These are phyloP conservation scores for Lipophrys pholis DNA, from an alignment of 2,113 vertebrate species.

Conservation along the genomic window DNA sequence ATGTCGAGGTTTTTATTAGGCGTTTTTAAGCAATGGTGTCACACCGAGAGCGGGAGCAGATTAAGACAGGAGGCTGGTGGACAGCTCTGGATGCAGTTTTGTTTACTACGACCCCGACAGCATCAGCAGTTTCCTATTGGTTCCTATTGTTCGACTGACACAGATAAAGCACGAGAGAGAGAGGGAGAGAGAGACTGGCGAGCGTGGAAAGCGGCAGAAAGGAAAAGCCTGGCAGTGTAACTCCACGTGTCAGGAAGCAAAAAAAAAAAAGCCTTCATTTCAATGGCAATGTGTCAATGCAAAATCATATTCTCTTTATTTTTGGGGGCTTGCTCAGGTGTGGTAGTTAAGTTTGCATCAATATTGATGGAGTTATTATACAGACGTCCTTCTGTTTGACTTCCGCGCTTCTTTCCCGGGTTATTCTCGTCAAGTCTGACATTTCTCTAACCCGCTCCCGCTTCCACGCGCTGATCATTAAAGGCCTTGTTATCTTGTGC, in stretches of 20 bases:
- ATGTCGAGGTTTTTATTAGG: too few species aligned
- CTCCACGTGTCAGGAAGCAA: slow-evolving; percentile 28
- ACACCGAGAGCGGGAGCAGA: too few species aligned
- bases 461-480: slow-evolving; percentile 34
- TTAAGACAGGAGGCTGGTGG: too few species aligned
- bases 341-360: too few species aligned
- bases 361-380: too few species aligned
- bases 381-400: too few species aligned
- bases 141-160: slow-evolving; percentile 40
- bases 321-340: too few species aligned
- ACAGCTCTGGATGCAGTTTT: slow-evolving; percentile 11
- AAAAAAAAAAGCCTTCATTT: neutral
- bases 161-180: slow-evolving; percentile 31
- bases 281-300: neutral
- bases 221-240: slow-evolving; percentile 30
- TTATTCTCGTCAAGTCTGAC: too few species aligned
- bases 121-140: slow-evolving; percentile 62
- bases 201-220: slow-evolving; percentile 62
- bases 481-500: slow-evolving; percentile 59
- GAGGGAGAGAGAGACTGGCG: slow-evolving; percentile 30
- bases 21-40: too few species aligned
- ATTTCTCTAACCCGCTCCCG: too few species aligned
- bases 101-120: slow-evolving; percentile 25
- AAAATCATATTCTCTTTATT: too few species aligned
- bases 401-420: too few species aligned